Percentiles rank a stretch among this genome's conserved stretches.
Evolutionary conservation across 1,140 invertebrate genomes (phyloP).

Genomic region (Drosophila subobscura): DNA sequence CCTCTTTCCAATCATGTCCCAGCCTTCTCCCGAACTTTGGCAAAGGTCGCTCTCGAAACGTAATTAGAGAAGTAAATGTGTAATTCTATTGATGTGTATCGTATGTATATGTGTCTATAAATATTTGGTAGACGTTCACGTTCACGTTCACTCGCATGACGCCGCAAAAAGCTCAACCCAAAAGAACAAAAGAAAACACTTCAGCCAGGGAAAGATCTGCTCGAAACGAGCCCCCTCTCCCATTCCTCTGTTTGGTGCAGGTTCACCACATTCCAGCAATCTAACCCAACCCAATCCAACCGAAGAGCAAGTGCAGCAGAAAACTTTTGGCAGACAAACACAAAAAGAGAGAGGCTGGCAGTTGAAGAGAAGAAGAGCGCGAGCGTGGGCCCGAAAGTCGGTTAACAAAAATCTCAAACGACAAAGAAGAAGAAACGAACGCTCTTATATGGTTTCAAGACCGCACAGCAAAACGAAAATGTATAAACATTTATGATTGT

Average conservation of each 20-base stretch:
- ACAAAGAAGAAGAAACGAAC: conserved; percentile 24
- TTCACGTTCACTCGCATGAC: conserved; percentile 7
- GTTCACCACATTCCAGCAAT: background rate
- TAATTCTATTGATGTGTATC: conserved; percentile 43
- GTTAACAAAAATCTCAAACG: too few species aligned
- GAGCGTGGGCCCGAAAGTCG: too few species aligned
- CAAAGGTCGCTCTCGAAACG: conserved; percentile 13
- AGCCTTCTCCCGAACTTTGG: too few species aligned
- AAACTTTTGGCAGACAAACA: too few species aligned
- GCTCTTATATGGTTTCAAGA: conserved; percentile 74
- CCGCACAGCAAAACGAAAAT: conserved; percentile 57
- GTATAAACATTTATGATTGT: conserved; percentile 48
- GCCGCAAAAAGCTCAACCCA: conserved; percentile 17
- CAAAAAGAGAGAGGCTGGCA: too few species aligned
- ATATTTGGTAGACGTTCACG: conserved; percentile 25
- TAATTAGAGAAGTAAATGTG: conserved; percentile 45
- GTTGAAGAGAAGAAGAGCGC: too few species aligned
- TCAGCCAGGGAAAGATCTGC: conserved; percentile 25
- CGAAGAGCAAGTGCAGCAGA: conserved; percentile 2
- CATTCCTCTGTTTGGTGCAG: too few species aligned
- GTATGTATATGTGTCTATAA: conserved; percentile 34
- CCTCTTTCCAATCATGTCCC: too few species aligned
- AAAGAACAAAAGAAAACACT: conserved; percentile 2
- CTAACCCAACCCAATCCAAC: background rate
- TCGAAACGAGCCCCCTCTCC: background rate